Evolutionary conservation across 1,140 invertebrate genomes (phyloP), one percentile per base, ranked within the genome.

Genomic region (Drosophila pectinifera): DNA sequence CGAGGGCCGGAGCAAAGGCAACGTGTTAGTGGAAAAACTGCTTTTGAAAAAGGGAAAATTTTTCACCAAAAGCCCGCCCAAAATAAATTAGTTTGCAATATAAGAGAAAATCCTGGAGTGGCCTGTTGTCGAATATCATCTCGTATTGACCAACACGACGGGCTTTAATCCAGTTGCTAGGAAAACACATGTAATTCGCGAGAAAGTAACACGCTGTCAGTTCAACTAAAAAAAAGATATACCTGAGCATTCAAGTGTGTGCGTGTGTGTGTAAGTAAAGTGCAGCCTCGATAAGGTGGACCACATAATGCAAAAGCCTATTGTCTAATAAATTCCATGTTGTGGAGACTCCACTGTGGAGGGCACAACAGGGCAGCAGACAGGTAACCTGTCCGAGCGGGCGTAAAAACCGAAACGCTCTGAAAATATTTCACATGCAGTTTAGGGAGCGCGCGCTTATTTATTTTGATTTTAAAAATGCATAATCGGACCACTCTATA

Each of bases 121-220:
- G 20, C 13, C 26, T 36, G 2, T 7, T 4, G 6, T 13, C 20
- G 1, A n/a, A n/a, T 5, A 42, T 31, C 11, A 34, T 38, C 41
- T 39, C 34, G 13, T 20, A 42, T 76, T 36, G 72, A 46, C 18
- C n/a, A 28, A 36, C 39, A 41, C 31, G 20, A 11, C 31, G 18
- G 49, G 31, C 36, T 57, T 56, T 6, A 20, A 39, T 51, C 38
- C 28, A n/a, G 31, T 67, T 63, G 74, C 69, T 58, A 73, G 62
- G 38, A 90, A 88, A 89, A 89, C 85, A 89, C 84, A 89, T 89
- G 84, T 89, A 89, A 89, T 90, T 84, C 63, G 80, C 85, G 85
- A 90, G 84, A 89, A 89, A 89, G 84, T 89, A 89, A 89, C 84
- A 89, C 84, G 84, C 84, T 89, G 84, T 90, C 84, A 89, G 74